Evolutionary conservation across 2,797 vertebrate genomes (phyloP).

Genomic region (Uromys caudimaculatus): DNA sequence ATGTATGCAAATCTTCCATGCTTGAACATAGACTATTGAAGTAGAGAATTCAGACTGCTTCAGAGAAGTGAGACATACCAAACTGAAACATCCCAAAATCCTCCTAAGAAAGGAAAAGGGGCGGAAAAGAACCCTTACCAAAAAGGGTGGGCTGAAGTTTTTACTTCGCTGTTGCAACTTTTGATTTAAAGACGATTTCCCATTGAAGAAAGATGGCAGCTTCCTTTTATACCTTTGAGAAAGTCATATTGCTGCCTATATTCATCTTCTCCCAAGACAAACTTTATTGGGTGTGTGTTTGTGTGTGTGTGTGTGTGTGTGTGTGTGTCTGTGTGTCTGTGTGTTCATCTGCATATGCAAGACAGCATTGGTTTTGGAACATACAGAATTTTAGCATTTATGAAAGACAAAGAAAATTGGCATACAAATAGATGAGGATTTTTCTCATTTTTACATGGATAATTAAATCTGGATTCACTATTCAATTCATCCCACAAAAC

Average conservation of each 20-base stretch:
- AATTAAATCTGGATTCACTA: not conserved
- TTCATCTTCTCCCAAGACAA: not conserved
- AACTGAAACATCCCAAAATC: conserved; percentile 35
- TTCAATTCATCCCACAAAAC: not conserved
- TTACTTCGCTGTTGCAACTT: not conserved
- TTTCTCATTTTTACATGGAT: not conserved
- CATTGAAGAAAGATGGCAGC: not conserved
- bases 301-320: not conserved
- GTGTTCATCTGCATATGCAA: not conserved
- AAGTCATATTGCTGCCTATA: not conserved
- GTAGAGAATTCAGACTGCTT: not conserved
- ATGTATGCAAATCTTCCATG: not conserved
- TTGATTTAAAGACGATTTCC: not conserved
- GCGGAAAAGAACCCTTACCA: not conserved
- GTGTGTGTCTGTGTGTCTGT: not conserved
- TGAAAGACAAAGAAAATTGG: not conserved
- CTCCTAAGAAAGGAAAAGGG: not conserved
- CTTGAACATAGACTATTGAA: not conserved
- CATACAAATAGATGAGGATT: not conserved
- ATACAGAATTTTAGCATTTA: not conserved
- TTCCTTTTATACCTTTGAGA: not conserved
- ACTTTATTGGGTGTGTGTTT: not conserved
- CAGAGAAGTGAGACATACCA: not conserved
- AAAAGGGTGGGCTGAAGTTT: not conserved
- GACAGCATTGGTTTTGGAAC: not conserved